Evolutionary conservation across 2,888 invertebrate species (phyloP), one percentile per base, ranked within the genome.

Genomic region (Stenoptilia bipunctidactyla): DNA sequence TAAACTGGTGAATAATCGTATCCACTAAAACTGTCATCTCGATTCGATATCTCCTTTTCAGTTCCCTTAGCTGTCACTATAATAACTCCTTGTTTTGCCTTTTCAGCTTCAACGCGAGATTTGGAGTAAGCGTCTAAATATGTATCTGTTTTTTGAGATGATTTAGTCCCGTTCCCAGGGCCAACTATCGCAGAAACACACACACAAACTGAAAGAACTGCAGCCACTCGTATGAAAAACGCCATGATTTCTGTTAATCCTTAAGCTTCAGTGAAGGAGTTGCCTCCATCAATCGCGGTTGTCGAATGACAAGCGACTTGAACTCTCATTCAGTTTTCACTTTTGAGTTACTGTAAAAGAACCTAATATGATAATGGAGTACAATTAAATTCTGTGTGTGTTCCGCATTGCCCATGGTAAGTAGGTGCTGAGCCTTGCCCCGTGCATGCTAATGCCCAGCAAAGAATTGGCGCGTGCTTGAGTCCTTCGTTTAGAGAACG

Each of bases 51-150:
- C 53, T 75, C 75, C 50, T 76, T 82, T 50, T 76, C 82, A n/a
- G 75, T 79, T 44, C 80, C 80, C 48, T 80, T 80, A 13, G 72
- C 80, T 15, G 75, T 85, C 57, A 74, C 62, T 55, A 76, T 85
- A 46, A 73, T 63, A 38, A 71, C 83, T 46, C 68, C 75, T 59
- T 75, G 71, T 48, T 73, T 76, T 41, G 75, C 72, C 55, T 70
- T 79, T 59, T 68, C 85, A 49, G 69, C 85, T 66, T 64, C 82
- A 56, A 62, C 77, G 59, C 55, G 63, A 13, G 88, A 88, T 51
- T 88, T 86, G 4, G 86, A 85, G 51, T 89, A 86, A 1, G 90
- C 90, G 34, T 89, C 87, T 49, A 90, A 63, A 53, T 90, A 90
- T 1, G 88, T 88, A 60, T 90, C 90, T 1, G 71, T 72, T 58